Conservation (phyloP, 2,113 vertebrate species). For the Apodemus sylvaticus region DNA sequence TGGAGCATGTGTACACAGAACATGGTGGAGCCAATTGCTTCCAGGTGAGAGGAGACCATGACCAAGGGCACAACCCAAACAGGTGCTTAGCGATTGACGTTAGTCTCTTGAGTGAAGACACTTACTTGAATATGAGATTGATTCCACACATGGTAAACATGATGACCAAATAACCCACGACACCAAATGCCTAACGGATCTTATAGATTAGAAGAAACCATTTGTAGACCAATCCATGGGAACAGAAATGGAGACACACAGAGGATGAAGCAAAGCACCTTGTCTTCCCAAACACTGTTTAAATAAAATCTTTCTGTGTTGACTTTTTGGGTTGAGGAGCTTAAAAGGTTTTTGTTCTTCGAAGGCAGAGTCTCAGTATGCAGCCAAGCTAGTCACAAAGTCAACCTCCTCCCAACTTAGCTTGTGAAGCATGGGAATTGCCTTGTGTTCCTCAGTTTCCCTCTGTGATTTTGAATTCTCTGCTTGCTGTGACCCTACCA, state of each 20-base stretch:
- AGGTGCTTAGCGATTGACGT: neutral
- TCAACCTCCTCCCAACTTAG: neutral
- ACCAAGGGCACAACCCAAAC: neutral
- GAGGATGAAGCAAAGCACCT: neutral
- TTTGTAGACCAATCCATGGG: conserved; percentile 87
- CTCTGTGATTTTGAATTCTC: neutral
- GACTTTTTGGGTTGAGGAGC: neutral
- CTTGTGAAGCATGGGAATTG: neutral
- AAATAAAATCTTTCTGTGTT: neutral
- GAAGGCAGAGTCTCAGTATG: neutral
- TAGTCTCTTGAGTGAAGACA: neutral
- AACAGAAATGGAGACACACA: conserved; percentile 42
- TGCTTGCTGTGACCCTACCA: neutral
- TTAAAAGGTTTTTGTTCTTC: neutral
- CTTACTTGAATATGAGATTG: conserved; percentile 87
- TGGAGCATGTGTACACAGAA: neutral
- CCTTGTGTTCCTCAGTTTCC: neutral
- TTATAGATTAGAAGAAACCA: conserved; percentile 89
- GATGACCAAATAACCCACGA: conserved; percentile 86
- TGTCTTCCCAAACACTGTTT: neutral
- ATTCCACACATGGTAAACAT: conserved; percentile 89
- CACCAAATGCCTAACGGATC: conserved; percentile 84
- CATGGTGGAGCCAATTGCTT: neutral
- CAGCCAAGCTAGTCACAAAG: neutral
- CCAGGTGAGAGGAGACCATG: neutral